These are phyloP conservation scores for Drosophila arizonae DNA, from an alignment of 1,140 invertebrate genomes.

Conservation along the genomic window DNA sequence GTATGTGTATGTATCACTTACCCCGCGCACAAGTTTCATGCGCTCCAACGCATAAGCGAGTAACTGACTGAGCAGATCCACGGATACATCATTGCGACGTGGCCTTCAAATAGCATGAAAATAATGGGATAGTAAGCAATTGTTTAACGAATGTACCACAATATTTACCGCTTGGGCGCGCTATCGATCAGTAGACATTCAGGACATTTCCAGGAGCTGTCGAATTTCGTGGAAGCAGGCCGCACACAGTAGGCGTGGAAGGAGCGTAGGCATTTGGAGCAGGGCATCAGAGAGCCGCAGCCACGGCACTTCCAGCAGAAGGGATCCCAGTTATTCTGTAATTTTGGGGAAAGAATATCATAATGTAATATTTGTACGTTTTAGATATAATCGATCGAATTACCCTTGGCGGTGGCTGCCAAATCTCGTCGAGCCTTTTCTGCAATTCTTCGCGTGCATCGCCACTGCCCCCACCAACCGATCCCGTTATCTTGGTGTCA, in stretches of 20 bases:
- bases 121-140: background rate
- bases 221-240: slow-evolving; percentile 84
- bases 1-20: slow-evolving; percentile 57
- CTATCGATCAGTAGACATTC: slow-evolving; percentile 92
- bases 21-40: slow-evolving; percentile 73
- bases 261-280: slow-evolving; percentile 92
- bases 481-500: slow-evolving; percentile 15
- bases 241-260: slow-evolving; percentile 92
- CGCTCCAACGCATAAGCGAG: slow-evolving; percentile 72
- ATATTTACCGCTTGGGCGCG: slow-evolving; percentile 86
- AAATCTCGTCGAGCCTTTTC: slow-evolving; percentile 50
- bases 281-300: slow-evolving; percentile 85
- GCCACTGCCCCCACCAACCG: slow-evolving; percentile 2
- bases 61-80: slow-evolving; percentile 74
- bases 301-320: slow-evolving; percentile 96
- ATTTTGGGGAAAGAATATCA: background rate
- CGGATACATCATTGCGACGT: slow-evolving; percentile 67
- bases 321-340: slow-evolving; percentile 85
- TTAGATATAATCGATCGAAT: slow-evolving; percentile 8
- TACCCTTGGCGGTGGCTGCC: slow-evolving; percentile 64
- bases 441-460: slow-evolving; percentile 36
- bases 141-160: background rate
- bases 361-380: background rate
- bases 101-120: slow-evolving; percentile 38
- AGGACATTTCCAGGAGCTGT: slow-evolving; percentile 90